These are phyloP conservation scores for Dimorphilus gyrociliatus DNA, from an alignment of 2,888 invertebrate species.

Conservation along the genomic window DNA sequence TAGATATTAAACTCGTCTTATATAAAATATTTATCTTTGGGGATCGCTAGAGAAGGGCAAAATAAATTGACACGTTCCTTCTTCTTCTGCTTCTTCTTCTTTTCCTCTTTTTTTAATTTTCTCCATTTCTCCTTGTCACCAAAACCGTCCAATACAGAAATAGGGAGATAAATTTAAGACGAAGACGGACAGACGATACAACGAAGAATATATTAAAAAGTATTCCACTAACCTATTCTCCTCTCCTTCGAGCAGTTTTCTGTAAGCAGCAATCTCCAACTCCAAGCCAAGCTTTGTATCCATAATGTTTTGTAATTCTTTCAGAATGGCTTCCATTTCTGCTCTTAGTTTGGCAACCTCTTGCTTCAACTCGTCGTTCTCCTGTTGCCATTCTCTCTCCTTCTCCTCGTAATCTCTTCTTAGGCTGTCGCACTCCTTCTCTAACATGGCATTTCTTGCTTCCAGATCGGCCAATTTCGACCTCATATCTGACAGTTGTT, in stretches of 20 bases:
- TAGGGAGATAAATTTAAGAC: no score
- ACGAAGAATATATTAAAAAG: no score
- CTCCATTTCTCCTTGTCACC: no score
- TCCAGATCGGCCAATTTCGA: conserved; percentile 40
- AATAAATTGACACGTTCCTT: no score
- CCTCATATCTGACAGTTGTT: conserved; percentile 37
- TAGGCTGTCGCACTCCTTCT: conserved; percentile 40
- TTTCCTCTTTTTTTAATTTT: no score
- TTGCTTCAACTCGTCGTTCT: conserved; percentile 25
- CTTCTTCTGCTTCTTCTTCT: no score
- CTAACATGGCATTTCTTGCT: conserved; percentile 40
- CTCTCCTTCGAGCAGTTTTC: conserved; percentile 43
- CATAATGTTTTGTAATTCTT: conserved; percentile 19
- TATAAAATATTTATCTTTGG: no score
- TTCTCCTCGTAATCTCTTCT: conserved; percentile 40
- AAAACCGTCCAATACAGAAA: no score
- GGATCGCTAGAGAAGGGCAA: no score
- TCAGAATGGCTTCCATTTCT: conserved; percentile 34
- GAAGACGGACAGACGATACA: no score
- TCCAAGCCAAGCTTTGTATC: conserved; percentile 43
- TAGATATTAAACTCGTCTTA: no score
- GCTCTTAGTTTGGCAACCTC: conserved; percentile 29
- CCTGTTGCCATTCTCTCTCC: conserved; percentile 39
- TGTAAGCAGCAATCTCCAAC: conserved; percentile 44
- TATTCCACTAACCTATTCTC: conserved; percentile 37